Evolutionary conservation across 2,888 invertebrate genomes (phyloP).

Genomic region (Cetonia aurata): DNA sequence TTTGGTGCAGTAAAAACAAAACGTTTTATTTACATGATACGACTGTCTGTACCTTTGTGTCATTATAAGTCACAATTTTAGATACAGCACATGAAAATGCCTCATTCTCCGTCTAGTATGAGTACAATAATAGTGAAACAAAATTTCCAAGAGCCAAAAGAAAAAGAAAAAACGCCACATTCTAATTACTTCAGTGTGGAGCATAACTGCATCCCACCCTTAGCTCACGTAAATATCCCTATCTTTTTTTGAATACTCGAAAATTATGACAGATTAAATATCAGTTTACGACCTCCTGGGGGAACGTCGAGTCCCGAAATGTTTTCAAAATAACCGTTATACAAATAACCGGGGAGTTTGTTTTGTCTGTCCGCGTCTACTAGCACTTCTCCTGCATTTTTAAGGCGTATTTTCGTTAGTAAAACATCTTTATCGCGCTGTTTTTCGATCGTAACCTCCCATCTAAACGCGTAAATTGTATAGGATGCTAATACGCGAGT

Average conservation of each 20-base stretch:
- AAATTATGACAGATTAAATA: constrained; percentile 48
- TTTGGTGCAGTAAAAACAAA: too few relatives aligned
- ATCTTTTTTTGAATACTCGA: constrained; percentile 25
- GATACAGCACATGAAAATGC: too few relatives aligned
- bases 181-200: too few relatives aligned
- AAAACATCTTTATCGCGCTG: constrained; percentile 31
- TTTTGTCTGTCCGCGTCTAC: constrained; percentile 32
- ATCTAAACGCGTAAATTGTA: constrained; percentile 26
- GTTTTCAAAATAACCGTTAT: constrained; percentile 36
- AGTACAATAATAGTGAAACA: too few relatives aligned
- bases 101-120: too few relatives aligned
- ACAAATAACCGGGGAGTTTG: constrained; percentile 31
- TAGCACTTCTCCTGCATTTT: constrained; percentile 2
- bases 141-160: too few relatives aligned
- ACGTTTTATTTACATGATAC: too few relatives aligned
- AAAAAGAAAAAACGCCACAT: too few relatives aligned
- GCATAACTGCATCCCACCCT: background rate
- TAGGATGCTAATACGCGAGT: constrained; percentile 14
- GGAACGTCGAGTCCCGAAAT: constrained; percentile 21
- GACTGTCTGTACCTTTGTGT: too few relatives aligned
- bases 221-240: constrained; percentile 5
- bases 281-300: constrained; percentile 43
- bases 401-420: constrained; percentile 31
- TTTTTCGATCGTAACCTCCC: constrained; percentile 19
- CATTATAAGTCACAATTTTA: too few relatives aligned